phyloP scores from a whole-genome alignment of 2,888 invertebrate genomes.

The Dichetophora obliterata region DNA sequence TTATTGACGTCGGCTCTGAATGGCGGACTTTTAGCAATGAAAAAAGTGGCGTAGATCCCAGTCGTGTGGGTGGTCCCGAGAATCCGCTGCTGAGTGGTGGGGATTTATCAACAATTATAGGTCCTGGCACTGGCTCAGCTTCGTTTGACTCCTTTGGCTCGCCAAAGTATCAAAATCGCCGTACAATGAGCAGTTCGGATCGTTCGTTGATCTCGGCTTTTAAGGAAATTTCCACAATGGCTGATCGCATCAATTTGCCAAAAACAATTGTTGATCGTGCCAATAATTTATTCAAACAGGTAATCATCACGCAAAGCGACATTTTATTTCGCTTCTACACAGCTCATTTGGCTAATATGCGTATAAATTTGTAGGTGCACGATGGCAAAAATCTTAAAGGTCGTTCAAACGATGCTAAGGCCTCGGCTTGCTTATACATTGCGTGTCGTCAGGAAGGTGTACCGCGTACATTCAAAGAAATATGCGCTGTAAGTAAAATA shows the following conservation, averaged over 20 bases:
- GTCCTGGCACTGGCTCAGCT: constrained; percentile 80
- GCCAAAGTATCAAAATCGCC: constrained; percentile 80
- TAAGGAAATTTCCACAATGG: constrained; percentile 97
- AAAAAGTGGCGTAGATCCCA: constrained; percentile 95
- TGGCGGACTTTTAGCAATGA: constrained; percentile 99
- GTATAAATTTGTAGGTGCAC: constrained; percentile 74
- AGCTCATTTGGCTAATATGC: too few relatives aligned
- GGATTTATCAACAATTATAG: constrained; percentile 97
- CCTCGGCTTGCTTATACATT: constrained; percentile 98
- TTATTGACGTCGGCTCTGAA: constrained; percentile 99
- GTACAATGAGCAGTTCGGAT: constrained; percentile 93
- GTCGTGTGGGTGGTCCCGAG: constrained; percentile 99
- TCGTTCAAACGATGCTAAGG: constrained; percentile 97
- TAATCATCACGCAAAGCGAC: constrained; percentile 50
- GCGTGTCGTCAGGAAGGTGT: constrained; percentile 99
- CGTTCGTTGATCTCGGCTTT: constrained; percentile 96
- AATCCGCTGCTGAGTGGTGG: constrained; percentile 96
- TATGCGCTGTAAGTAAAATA: constrained; percentile 98
- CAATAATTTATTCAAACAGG: constrained; percentile 97
- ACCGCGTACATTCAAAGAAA: constrained; percentile 98
- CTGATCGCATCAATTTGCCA: constrained; percentile 96
- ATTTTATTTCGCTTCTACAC: too few relatives aligned
- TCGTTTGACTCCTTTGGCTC: constrained; percentile 90
- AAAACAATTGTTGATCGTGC: constrained; percentile 97
- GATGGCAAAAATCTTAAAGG: constrained; percentile 97